Base-by-base conservation (phyloP, 2,113 vertebrate species). In the Salvator merianae region DNA sequence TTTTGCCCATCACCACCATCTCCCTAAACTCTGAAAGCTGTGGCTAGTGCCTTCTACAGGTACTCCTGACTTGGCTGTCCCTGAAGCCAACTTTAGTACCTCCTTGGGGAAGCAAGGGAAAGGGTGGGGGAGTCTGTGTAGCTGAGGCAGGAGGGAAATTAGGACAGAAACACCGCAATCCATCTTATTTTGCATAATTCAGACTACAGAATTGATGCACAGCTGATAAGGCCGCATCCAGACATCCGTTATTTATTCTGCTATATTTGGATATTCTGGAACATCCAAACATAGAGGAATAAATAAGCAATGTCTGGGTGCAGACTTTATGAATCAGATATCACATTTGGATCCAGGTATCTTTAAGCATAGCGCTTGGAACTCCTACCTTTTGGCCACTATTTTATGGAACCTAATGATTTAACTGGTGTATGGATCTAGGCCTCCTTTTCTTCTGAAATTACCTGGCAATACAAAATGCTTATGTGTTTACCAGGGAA, bases 401-500 rank as follows among this genome's bases (percentile, higher is more conserved):
- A 28, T 63, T 79, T 70, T 72, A 50, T 70, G 55, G 50, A 84
- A 36, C 30, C 68, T 62, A 79, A 71, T 75, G 14, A 6, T 68
- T 76, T 76, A 66, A 75, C 73, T 69, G 82, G 24, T n/a, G 69
- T 78, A 16, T 34, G 5, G 22, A 84, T 22, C 36, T 70, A n/a
- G 68, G 55, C 28, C 53, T 72, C 68, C 18, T 59, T 72, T 24
- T 79, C 72, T 69, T 32, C 22, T 59, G 78, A 63, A 71, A 79
- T 63, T 62, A 62, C 50, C 59, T 77, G 32, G 53, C 75, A 71
- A 66, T 24, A 83, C 72, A 66, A 65, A 83, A 83, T 79, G 76
- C 53, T 71, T 70, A n/a, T 12, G 70, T 59, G 3, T 78, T 59
- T 53, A 79, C 66, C 9, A 18, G 36, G 36, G 50, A 59, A 79